Base-by-base conservation (phyloP, 2,797 vertebrate species). In the Peromyscus aztecus region DNA sequence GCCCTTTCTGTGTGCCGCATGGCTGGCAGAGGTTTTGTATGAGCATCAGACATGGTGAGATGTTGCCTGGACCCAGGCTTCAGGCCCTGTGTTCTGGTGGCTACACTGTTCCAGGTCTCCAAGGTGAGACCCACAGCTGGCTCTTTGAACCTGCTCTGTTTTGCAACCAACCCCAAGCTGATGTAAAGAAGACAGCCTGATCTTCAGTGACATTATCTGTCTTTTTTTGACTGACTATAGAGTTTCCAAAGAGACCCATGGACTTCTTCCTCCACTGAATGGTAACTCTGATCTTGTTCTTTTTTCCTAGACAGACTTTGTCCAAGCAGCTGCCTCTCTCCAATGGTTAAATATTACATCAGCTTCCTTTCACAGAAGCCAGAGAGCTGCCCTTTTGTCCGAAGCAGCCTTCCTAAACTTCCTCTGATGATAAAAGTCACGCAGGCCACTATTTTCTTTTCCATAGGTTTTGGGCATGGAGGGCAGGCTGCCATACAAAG, bases 301-400 rank as follows among this genome's bases (percentile, higher is more conserved):
- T 90, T 93, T 77, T 93, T 73, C 57, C 69, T 31, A n/a, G 59
- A 86, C 43, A 93, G 83, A 92, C 55, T 78, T 89, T 52, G 71
- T 71, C 29, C n/a, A 89, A 90, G 67, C 57, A 93, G 40, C 69
- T 27, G 37, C 65, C 13, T 94, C 55, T 94, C n/a, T 67, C 40
- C 2, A 2, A 37, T 69, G 55, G 65, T 88, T 97, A 91, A 94
- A 85, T 83, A 82, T 95, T 88, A 21, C 37, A 81, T 84, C 65
- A 31, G 46, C 49, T 93, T 37, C 49, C 29, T 92, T 92, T 65
- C 2, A 2, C 65, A 91, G 67, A 46, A 40, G 2, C 17, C 7
- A 92, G 10, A 92, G 7, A 52, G 34, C 13, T 92, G 69, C 29
- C 11, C 21, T 89, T 67, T 94, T 86, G 37, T 37, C 55, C 13